Evolutionary conservation across 2,797 vertebrate genomes (phyloP).

Genomic region (Sphaeramia orbicularis): DNA sequence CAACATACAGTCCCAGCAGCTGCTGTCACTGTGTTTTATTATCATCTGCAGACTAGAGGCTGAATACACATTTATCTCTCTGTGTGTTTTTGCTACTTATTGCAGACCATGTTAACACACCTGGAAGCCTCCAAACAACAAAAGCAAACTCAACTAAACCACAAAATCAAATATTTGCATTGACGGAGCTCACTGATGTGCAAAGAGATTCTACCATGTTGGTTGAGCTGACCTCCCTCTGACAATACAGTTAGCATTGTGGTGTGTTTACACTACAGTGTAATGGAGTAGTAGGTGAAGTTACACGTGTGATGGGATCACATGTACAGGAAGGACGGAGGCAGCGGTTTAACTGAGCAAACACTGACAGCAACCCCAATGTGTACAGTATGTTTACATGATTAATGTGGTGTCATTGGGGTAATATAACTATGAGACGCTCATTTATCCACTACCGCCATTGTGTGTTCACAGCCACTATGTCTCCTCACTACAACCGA

Average conservation of each 20-base stretch:
- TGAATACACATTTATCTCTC: neutral
- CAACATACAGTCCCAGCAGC: neutral
- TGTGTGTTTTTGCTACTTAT: neutral
- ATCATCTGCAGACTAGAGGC: neutral
- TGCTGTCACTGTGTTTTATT: neutral
- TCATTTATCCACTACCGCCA: slow-evolving; percentile 6
- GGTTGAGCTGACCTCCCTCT: slow-evolving; percentile 21
- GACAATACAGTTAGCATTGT: neutral
- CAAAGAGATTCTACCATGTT: neutral
- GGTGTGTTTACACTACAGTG: slow-evolving; percentile 15
- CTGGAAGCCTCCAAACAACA: neutral
- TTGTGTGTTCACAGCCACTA: neutral
- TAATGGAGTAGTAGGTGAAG: slow-evolving; percentile 22
- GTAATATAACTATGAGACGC: neutral
- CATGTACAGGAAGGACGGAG: slow-evolving; percentile 39
- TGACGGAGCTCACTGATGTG: slow-evolving; percentile 23
- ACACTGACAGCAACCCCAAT: neutral
- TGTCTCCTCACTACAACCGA: neutral
- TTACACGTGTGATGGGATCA: slow-evolving; percentile 52
- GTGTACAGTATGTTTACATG: neutral
- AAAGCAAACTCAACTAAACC: neutral
- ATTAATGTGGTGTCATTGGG: slow-evolving; percentile 2
- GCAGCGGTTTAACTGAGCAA: slow-evolving; percentile 29
- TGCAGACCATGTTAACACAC: slow-evolving; percentile 11
- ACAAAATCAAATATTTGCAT: slow-evolving; percentile 32